Conservation (phyloP, 2,888 invertebrate species). For the Ichneumoninae sp. region DNA sequence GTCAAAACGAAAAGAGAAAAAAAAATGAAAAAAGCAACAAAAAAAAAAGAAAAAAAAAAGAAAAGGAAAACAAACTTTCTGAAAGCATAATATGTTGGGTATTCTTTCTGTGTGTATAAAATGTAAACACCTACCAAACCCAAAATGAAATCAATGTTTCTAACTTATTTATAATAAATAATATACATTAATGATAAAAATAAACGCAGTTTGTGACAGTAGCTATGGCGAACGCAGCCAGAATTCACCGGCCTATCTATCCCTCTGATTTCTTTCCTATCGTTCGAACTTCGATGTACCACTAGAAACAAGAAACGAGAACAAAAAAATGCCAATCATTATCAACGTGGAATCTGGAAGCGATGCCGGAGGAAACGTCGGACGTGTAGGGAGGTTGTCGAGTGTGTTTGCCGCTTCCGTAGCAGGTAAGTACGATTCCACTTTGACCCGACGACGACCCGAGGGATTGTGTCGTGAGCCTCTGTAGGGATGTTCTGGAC, state of each 20-base stretch:
- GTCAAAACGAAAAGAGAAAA: slow-evolving; percentile 82
- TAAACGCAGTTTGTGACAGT: slow-evolving; percentile 80
- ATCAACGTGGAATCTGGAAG: neutral
- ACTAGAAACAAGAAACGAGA: neutral
- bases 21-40: slow-evolving; percentile 80
- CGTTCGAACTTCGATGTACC: neutral
- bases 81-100: slow-evolving; percentile 80
- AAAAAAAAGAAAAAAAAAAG: slow-evolving; percentile 13
- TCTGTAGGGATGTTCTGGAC: neutral
- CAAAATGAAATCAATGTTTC: slow-evolving; percentile 83
- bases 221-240: slow-evolving; percentile 66
- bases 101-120: slow-evolving; percentile 84
- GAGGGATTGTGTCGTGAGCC: neutral
- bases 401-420: neutral
- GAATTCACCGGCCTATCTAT: slow-evolving; percentile 32
- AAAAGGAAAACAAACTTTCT: slow-evolving; percentile 85
- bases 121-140: slow-evolving; percentile 83
- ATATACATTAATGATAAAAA: slow-evolving; percentile 84
- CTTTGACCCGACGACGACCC: slow-evolving; percentile 11
- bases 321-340: neutral
- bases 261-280: slow-evolving; percentile 40
- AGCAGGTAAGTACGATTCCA: slow-evolving; percentile 36
- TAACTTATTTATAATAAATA: slow-evolving; percentile 84
- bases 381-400: neutral
- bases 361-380: neutral